Evolutionary conservation across 2,888 invertebrate genomes (phyloP), one percentile per base, ranked within the genome.

Genomic region (Crossocerus cetratus): DNA sequence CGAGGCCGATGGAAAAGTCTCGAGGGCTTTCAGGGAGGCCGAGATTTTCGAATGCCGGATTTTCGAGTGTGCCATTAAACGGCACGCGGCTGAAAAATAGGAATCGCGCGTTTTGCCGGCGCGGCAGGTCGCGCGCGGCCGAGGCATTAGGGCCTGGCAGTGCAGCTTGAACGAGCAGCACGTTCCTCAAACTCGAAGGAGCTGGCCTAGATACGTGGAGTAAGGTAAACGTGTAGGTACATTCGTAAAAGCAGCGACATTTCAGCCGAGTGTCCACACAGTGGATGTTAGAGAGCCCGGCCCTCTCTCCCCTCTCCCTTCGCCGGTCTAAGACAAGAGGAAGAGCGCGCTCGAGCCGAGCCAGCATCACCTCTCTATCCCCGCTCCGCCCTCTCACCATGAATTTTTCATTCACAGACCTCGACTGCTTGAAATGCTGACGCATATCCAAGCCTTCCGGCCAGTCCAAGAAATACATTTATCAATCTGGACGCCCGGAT

Each of bases 391-490:
- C n/a, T n/a, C 22, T 56, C 69, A 14, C 59, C 63, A 72, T 72
- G 64, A 69, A 72, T 72, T 64, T 72, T 72, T 72, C 64, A 72
- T 72, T 64, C 59, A 5, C 22, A 11, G 23, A 69, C 64, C 55
- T 72, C 58, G 59, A 21, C 62, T 45, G 23, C 23, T 32, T 54
- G 21, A 62, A 49, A 20, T 20, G 45, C 53, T 62, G 58, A 42
- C 54, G 58, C 45, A 57, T 63, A 71, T 69, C 54, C 69, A 63
- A 53, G 23, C 42, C 58, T 64, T 16, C 55, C 18, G 20, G 43
- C n/a, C 21, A 8, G 16, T 67, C 56, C 56, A n/a, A 18, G 13
- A 49, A 56, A 56, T 45, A 67, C 65, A 67, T 67, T 56, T 22
- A 49, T 56, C 67, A n/a, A 32, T 22, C 22, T 54, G 32, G 54